Evolutionary conservation across 2,888 invertebrate genomes (phyloP).

Genomic region (Sylvicola cinctus): DNA sequence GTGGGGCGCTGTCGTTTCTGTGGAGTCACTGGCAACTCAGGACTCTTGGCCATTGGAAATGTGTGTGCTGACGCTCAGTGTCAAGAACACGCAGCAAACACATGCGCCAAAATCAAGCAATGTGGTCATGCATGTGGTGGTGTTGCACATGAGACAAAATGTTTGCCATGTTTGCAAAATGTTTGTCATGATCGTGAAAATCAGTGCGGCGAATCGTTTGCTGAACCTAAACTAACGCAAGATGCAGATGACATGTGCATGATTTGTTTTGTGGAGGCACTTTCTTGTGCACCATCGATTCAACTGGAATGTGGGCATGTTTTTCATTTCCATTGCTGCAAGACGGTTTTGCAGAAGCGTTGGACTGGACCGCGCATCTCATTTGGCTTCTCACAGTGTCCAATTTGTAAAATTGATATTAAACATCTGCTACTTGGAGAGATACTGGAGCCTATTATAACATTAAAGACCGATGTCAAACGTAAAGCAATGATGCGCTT

Average conservation of each 20-base stretch:
- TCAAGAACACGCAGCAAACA: constrained; percentile 41
- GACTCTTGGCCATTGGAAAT: constrained; percentile 76
- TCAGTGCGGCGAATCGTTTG: constrained; percentile 17
- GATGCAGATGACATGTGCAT: constrained; percentile 99
- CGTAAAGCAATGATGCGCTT: constrained; percentile 88
- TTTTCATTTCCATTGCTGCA: constrained; percentile 84
- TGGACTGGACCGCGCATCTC: constrained; percentile 95
- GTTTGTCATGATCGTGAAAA: constrained; percentile 39
- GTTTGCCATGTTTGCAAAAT: constrained; percentile 77
- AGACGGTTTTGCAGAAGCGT: constrained; percentile 58
- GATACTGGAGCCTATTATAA: constrained; percentile 57
- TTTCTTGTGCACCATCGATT: constrained; percentile 87
- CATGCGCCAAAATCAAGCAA: constrained; percentile 59
- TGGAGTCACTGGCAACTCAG: constrained; percentile 62
- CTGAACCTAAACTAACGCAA: constrained; percentile 47
- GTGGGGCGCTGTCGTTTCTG: constrained; percentile 81
- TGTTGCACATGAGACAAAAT: constrained; percentile 61
- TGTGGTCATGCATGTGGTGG: constrained; percentile 94
- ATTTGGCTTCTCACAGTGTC: constrained; percentile 88
- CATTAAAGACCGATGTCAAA: constrained; percentile 71
- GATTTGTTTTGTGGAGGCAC: constrained; percentile 95
- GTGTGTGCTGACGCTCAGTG: constrained; percentile 89
- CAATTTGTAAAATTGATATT: constrained; percentile 88
- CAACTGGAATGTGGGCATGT: constrained; percentile 88
- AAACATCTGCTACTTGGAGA: constrained; percentile 62